A percentile compares a stretch with the other conserved stretches of the same genome.
Evolutionary conservation across 53 echinoderm and acorn worm species (phyloP).

Genomic region (Echinarachnius parma): DNA sequence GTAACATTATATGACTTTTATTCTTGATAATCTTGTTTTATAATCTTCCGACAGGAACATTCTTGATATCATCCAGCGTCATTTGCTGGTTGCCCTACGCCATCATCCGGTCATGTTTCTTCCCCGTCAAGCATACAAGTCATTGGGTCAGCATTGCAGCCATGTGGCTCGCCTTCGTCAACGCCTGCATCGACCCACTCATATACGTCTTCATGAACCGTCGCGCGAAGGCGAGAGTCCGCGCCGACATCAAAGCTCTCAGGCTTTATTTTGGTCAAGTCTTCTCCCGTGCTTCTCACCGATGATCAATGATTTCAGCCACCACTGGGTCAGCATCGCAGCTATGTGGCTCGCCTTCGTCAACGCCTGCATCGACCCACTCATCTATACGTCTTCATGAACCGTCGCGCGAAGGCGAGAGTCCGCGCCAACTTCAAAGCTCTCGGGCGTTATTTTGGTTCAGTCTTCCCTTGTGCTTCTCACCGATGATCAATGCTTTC

Average conservation of each 20-base stretch:
- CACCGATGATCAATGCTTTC: too few relatives aligned
- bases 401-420: constrained; percentile 14
- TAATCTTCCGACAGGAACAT: constrained; percentile 1
- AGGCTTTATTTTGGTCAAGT: not conserved
- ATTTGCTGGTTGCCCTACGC: constrained; percentile 34
- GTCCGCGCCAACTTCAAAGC: constrained; percentile 6
- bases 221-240: constrained; percentile 8
- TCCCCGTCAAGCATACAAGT: not conserved
- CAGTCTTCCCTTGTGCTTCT: too few relatives aligned
- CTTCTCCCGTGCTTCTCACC: too few relatives aligned
- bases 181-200: constrained; percentile 22
- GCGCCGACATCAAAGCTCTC: constrained; percentile 8
- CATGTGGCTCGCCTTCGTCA: constrained; percentile 35
- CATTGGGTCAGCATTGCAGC: constrained; percentile 16
- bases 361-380: constrained; percentile 22
- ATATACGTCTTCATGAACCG: constrained; percentile 37
- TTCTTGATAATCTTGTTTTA: not conserved
- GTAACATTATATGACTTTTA: too few relatives aligned
- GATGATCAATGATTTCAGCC: too few relatives aligned
- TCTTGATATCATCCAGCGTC: constrained; percentile 21
- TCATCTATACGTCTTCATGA: constrained; percentile 42
- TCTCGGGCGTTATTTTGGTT: not conserved
- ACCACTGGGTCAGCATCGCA: constrained; percentile 11
- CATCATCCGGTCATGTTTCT: constrained; percentile 28
- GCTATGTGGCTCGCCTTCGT: constrained; percentile 34